phyloP scores from a whole-genome alignment of 2,797 vertebrate species.

The Eulemur rubriventer region DNA sequence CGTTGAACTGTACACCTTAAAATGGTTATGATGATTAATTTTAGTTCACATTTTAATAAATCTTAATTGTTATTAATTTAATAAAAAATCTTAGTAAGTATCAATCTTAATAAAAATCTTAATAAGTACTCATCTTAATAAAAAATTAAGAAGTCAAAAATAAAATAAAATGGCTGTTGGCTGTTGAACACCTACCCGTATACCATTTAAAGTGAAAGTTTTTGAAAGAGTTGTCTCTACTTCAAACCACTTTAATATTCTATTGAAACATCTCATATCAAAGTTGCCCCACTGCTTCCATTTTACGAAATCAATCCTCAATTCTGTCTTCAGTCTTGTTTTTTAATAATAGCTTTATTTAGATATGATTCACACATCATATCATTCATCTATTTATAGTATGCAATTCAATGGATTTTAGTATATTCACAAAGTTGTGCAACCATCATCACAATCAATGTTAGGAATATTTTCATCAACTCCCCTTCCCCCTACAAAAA shows the following conservation, averaged over 20 bases:
- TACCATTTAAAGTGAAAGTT: not conserved
- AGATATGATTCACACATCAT: not conserved
- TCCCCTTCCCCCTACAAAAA: not conserved
- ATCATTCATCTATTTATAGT: not conserved
- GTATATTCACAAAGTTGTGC: not conserved
- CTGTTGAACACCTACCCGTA: not conserved
- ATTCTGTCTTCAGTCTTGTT: not conserved
- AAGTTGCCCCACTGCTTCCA: not conserved
- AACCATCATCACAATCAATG: not conserved
- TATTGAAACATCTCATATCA: not conserved
- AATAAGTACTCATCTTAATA: not conserved
- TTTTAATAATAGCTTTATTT: not conserved
- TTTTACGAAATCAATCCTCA: not conserved
- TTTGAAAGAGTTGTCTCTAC: not conserved
- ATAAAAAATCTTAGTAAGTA: too few relatives aligned
- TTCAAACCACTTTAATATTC: not conserved
- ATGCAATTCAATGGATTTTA: too few relatives aligned
- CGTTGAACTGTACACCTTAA: not conserved
- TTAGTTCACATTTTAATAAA: not conserved
- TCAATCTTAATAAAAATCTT: not conserved
- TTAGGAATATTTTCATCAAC: not conserved
- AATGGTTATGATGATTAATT: not conserved
- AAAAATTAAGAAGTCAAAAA: not conserved
- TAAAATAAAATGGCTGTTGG: not conserved
- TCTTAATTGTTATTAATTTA: too few relatives aligned